Evolutionary conservation across 2,888 invertebrate genomes (phyloP).

Genomic region (Melinaea marsaeus): DNA sequence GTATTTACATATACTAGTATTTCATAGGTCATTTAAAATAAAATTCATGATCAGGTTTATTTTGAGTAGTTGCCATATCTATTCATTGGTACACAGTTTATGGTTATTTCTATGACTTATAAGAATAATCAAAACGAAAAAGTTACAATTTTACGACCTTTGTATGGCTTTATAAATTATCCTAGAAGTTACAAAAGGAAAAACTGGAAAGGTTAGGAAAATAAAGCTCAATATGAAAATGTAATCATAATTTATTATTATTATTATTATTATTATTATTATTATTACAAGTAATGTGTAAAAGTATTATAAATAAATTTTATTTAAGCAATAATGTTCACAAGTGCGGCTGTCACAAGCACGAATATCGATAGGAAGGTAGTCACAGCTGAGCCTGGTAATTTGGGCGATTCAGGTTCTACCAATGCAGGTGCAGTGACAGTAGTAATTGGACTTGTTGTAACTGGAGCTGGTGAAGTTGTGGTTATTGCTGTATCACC

Average conservation of each 20-base stretch:
- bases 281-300: not conserved
- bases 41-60: no score
- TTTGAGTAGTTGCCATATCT: no score
- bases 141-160: not conserved
- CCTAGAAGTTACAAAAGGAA: slow-evolving; percentile 8
- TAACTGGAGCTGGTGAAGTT: slow-evolving; percentile 26
- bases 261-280: slow-evolving; percentile 2
- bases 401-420: slow-evolving; percentile 47
- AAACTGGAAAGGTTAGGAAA: not conserved
- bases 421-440: slow-evolving; percentile 33
- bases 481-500: slow-evolving; percentile 35
- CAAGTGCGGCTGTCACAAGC: slow-evolving; percentile 41
- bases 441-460: slow-evolving; percentile 31
- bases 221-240: not conserved
- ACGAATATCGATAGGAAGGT: slow-evolving; percentile 44
- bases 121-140: no score
- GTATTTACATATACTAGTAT: no score
- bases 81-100: no score
- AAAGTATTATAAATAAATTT: slow-evolving; percentile 12
- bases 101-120: no score
- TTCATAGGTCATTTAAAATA: no score
- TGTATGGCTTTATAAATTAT: slow-evolving; percentile 1
- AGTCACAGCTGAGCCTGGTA: slow-evolving; percentile 51
- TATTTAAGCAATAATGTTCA: slow-evolving; percentile 46
- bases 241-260: slow-evolving; percentile 7